Conservation (phyloP, 2,797 vertebrate species). For the Hippocampus kuda region DNA sequence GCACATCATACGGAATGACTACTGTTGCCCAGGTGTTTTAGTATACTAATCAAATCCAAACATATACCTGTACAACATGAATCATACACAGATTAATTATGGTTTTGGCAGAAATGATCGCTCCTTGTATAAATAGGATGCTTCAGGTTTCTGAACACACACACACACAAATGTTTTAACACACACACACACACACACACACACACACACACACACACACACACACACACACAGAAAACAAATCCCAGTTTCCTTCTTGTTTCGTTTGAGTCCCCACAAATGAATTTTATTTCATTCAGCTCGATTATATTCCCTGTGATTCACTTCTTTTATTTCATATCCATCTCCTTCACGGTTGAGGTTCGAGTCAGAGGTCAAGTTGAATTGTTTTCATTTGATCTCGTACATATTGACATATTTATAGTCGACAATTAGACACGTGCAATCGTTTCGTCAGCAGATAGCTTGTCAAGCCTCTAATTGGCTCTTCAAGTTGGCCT, state of each 20-base stretch:
- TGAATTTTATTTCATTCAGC: too few relatives aligned
- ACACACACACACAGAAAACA: too few relatives aligned
- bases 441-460: not conserved
- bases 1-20: not conserved
- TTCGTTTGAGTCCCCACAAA: too few relatives aligned
- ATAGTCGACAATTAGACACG: not conserved
- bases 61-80: constrained; percentile 17
- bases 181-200: constrained; percentile 12
- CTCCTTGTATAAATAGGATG: constrained; percentile 14
- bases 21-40: not conserved
- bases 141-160: constrained; percentile 16
- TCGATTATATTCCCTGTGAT: too few relatives aligned
- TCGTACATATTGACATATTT: not conserved
- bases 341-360: too few relatives aligned
- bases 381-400: not conserved
- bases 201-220: too few relatives aligned
- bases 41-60: constrained; percentile 10
- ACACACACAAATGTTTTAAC: constrained; percentile 14
- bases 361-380: not conserved
- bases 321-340: too few relatives aligned
- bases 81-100: constrained; percentile 14
- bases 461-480: not conserved
- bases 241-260: too few relatives aligned
- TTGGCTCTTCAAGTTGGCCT: constrained; percentile 8
- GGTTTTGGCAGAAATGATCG: constrained; percentile 12